Evolutionary conservation across 2,797 vertebrate species (phyloP), one percentile per base, ranked within the genome.

Genomic region (Parambassis ranga): DNA sequence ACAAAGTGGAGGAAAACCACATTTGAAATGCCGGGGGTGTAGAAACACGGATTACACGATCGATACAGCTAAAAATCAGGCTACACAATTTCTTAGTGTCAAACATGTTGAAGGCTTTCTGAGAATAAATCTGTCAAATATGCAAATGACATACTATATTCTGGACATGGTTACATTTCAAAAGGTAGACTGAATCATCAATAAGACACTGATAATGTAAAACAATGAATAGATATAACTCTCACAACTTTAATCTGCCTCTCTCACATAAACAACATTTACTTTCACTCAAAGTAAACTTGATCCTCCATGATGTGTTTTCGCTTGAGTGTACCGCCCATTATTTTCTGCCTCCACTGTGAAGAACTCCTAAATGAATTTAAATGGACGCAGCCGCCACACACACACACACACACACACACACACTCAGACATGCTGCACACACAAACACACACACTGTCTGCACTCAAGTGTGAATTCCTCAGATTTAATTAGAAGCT

Each of bases 401-500:
- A 30, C 22, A 71, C 38, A 67, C 61, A 50, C 55, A 53, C 49
- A 43, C 50, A 59, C 61, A 48, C 15, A 41, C 63, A 30, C 65
- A 62, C 51, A 55, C 65, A 63, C 42, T 61, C 27, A 58, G 50
- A 46, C 43, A 56, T 52, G 43, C 23, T 35, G 32, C 59, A 59
- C 71, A 58, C 37, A 80, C 63, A 72, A 62, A 74, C 66, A 69
- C 52, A 65, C 75, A 66, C 60, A 62, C 57, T 44, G 71, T 79
- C 88, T 87, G 69, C 82, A 81, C 81, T 90, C 81, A 76, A 88
- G 79, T 86, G 87, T 89, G 88, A 89, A 84, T 90, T 85, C 75
- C 75, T 81, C 71, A 63, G 78, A 91, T 89, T 91, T 92, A 87
- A 92, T 91, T 89, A 88, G 82, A 87, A 85, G 84, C 88, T 91